Evolutionary conservation across 2,113 vertebrate genomes (phyloP).

Genomic region (Saguinus midas): DNA sequence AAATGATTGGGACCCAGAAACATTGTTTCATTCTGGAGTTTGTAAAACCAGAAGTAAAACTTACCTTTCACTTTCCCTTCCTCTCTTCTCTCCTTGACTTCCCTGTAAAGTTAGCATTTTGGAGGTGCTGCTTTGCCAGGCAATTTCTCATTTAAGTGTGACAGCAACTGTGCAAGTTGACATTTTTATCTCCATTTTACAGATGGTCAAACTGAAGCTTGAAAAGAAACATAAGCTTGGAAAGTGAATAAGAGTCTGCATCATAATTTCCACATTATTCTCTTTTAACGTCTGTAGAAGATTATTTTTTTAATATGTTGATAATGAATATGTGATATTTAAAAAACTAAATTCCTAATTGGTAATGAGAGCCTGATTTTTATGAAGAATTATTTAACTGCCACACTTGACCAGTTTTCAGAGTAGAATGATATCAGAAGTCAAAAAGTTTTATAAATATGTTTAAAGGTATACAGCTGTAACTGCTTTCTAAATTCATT

Average conservation of each 20-base stretch:
- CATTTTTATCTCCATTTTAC: conserved; percentile 7
- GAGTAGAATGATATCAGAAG: conserved; percentile 28
- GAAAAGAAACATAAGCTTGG: conserved; percentile 4
- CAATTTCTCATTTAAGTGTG: not conserved
- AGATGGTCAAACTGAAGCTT: conserved; percentile 5
- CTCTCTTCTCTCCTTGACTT: not conserved
- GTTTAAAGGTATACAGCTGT: not conserved
- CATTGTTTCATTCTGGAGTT: conserved; percentile 26
- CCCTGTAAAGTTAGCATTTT: conserved; percentile 18
- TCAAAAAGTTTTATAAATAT: conserved; percentile 14
- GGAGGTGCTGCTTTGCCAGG: not conserved
- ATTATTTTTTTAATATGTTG: conserved; percentile 17
- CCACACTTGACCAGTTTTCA: not conserved
- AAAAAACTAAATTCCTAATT: not conserved
- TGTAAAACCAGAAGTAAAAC: conserved; percentile 13
- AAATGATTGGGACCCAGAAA: not conserved
- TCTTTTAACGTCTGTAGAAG: not conserved
- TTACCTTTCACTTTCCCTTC: not conserved
- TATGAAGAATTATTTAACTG: conserved; percentile 9
- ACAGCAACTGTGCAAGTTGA: not conserved
- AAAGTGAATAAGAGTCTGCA: not conserved
- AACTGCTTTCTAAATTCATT: conserved; percentile 13
- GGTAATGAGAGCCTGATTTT: not conserved
- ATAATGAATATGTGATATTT: conserved; percentile 32
- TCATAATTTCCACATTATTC: not conserved